Conservation (phyloP, 2,797 vertebrate genomes). For the Microctenopoma steveboyesi region DNA sequence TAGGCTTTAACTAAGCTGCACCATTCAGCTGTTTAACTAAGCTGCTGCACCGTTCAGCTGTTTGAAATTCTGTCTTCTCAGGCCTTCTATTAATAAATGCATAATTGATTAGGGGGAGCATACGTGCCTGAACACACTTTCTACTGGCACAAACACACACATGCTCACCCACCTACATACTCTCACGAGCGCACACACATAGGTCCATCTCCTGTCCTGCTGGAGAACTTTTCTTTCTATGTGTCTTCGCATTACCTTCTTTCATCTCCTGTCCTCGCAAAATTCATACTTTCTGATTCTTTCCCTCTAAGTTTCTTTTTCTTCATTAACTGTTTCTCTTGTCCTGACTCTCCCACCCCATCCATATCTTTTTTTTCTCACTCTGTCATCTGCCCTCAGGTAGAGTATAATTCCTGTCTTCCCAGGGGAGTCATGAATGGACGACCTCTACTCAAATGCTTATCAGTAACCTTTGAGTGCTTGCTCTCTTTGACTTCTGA, state of each 20-base stretch:
- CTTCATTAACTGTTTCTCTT: conserved; percentile 50
- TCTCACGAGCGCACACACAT: conserved; percentile 23
- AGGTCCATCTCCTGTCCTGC: conserved; percentile 37
- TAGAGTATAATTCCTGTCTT: conserved; percentile 81
- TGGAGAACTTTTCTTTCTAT: conserved; percentile 38
- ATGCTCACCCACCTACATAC: conserved; percentile 41
- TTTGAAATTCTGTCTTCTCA: conserved; percentile 85
- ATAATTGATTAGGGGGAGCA: conserved; percentile 81
- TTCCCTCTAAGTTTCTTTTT: conserved; percentile 42
- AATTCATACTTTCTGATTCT: conserved; percentile 57
- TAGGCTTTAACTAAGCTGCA: conserved; percentile 84
- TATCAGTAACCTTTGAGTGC: conserved; percentile 87
- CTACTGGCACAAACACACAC: conserved; percentile 66
- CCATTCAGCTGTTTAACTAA: conserved; percentile 84
- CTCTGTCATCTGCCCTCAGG: conserved; percentile 71
- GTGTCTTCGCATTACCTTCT: conserved; percentile 61
- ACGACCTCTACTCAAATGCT: conserved; percentile 84
- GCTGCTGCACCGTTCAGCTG: conserved; percentile 81
- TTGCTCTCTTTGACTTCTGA: conserved; percentile 78
- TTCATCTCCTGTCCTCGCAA: conserved; percentile 55
- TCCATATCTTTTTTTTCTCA: conserved; percentile 56
- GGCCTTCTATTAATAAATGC: conserved; percentile 84
- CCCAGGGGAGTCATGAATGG: conserved; percentile 81
- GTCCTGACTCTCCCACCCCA: conserved; percentile 56
- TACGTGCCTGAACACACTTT: conserved; percentile 77